These are phyloP conservation scores for Siniperca knerii DNA, from an alignment of 2,113 vertebrate species.

Conservation along the genomic window DNA sequence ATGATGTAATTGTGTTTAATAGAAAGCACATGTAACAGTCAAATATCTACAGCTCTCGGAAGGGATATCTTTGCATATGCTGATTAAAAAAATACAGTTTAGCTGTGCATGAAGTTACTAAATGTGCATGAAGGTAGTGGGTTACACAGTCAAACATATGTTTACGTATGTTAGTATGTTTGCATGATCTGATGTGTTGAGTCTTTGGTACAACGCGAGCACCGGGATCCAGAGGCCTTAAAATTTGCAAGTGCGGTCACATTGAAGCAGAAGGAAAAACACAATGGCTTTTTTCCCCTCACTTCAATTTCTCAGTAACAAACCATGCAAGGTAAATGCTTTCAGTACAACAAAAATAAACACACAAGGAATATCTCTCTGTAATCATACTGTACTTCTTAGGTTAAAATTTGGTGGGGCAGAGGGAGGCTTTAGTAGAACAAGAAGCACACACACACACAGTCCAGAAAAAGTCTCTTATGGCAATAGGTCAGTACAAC, in stretches of 20 bases:
- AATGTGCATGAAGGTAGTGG: background rate
- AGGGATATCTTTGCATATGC: conserved; percentile 74
- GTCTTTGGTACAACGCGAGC: conserved; percentile 83
- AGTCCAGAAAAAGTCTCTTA: conserved; percentile 55
- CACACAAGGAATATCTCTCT: conserved; percentile 33
- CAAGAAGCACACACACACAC: conserved; percentile 19
- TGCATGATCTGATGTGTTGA: conserved; percentile 51
- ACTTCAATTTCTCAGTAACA: conserved; percentile 57
- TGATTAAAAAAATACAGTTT: conserved; percentile 62
- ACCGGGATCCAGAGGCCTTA: conserved; percentile 60
- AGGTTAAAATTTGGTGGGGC: background rate
- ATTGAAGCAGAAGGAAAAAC: conserved; percentile 45
- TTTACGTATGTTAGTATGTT: conserved; percentile 32
- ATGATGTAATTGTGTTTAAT: conserved; percentile 9
- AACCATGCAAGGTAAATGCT: conserved; percentile 51
- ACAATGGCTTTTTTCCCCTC: conserved; percentile 48
- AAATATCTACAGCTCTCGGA: conserved; percentile 60
- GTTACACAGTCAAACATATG: conserved; percentile 43
- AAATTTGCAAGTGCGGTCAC: conserved; percentile 45
- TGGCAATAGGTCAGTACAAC: conserved; percentile 64
- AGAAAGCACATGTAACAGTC: conserved; percentile 65
- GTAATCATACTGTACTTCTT: conserved; percentile 9
- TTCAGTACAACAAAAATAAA: conserved; percentile 58
- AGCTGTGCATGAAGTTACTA: conserved; percentile 39
- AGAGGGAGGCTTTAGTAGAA: conserved; percentile 1